These are phyloP conservation scores for Nibea albiflora DNA, from an alignment of 2,113 vertebrate genomes.

Conservation along the genomic window DNA sequence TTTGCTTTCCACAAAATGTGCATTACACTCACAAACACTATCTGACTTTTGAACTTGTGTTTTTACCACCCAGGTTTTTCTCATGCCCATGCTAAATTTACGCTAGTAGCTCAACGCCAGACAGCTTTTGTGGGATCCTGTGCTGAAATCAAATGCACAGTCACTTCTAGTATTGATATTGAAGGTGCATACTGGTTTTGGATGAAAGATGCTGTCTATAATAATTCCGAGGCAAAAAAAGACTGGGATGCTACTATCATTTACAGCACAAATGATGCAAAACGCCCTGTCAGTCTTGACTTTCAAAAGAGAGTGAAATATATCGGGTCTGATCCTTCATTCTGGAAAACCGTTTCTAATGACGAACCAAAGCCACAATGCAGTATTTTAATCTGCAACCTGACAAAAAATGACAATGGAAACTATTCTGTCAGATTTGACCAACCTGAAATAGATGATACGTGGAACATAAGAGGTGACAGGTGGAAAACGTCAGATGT, in stretches of 20 bases:
- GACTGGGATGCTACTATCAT: slow-evolving; percentile 32
- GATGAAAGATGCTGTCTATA: slow-evolving; percentile 62
- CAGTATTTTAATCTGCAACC: slow-evolving; percentile 61
- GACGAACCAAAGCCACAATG: accelerated
- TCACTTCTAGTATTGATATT: accelerated
- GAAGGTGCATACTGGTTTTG: slow-evolving; percentile 29
- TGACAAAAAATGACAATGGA: slow-evolving; percentile 69
- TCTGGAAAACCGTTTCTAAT: accelerated
- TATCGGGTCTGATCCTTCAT: accelerated
- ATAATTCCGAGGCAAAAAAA: accelerated
- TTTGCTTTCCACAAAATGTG: neutral
- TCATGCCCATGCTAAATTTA: accelerated
- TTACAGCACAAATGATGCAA: slow-evolving; percentile 4
- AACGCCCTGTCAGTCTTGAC: neutral
- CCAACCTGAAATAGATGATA: accelerated
- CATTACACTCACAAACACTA: neutral
- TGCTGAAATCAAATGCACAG: slow-evolving; percentile 57
- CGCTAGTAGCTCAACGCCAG: accelerated
- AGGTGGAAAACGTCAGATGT: accelerated
- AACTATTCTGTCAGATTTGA: slow-evolving; percentile 62
- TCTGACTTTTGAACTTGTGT: neutral
- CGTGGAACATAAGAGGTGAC: neutral
- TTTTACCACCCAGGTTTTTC: slow-evolving; percentile 32
- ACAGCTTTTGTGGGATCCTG: slow-evolving; percentile 69
- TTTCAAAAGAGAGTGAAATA: slow-evolving; percentile 59